These are phyloP conservation scores for Thyatira batis DNA, from an alignment of 2,888 invertebrate species.

Conservation along the genomic window DNA sequence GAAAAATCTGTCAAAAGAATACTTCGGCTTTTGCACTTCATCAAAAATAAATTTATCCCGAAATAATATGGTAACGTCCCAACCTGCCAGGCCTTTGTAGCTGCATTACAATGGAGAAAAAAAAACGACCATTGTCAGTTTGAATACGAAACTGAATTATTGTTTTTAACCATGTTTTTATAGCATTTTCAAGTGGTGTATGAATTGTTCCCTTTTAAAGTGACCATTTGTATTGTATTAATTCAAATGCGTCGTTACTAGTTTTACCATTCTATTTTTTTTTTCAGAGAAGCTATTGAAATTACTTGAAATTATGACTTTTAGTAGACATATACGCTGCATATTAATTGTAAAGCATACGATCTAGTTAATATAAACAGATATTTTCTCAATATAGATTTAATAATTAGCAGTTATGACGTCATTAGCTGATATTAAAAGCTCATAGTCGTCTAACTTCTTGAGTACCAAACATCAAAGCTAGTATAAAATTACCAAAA, in stretches of 20 bases:
- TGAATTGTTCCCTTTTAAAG: constrained; percentile 51
- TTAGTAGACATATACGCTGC: not conserved
- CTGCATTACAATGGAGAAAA: constrained; percentile 48
- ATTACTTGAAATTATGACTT: not conserved
- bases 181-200: constrained; percentile 55
- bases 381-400: not conserved
- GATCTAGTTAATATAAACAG: not conserved
- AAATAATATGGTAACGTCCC: constrained; percentile 60
- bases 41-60: constrained; percentile 76
- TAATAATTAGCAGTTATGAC: too few species aligned
- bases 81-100: constrained; percentile 68
- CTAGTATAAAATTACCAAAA: not conserved
- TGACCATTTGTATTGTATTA: constrained; percentile 40
- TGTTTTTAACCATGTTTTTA: constrained; percentile 66
- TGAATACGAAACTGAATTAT: constrained; percentile 64
- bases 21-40: constrained; percentile 79
- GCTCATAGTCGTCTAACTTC: too few species aligned
- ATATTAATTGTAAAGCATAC: not conserved
- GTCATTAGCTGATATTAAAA: not conserved
- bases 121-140: constrained; percentile 53
- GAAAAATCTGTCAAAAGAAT: constrained; percentile 64
- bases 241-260: constrained; percentile 36
- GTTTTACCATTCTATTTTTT: constrained; percentile 28
- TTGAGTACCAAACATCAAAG: not conserved
- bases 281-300: not conserved